These are phyloP conservation scores for Danio kyathit DNA, from an alignment of 2,797 vertebrate genomes.

Conservation along the genomic window DNA sequence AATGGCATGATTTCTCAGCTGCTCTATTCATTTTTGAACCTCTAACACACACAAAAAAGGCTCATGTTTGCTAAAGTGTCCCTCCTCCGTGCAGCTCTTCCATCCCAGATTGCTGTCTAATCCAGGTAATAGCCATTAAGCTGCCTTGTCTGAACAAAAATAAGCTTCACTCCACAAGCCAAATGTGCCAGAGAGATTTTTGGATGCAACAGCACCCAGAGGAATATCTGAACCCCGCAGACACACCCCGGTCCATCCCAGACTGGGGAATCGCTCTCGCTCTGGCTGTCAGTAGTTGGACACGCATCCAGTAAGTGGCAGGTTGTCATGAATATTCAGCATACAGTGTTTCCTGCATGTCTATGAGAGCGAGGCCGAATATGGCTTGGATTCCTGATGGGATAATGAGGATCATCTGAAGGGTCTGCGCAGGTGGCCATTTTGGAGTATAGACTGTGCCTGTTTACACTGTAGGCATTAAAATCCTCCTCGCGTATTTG, in stretches of 20 bases:
- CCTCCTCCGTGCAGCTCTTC: constrained; percentile 35
- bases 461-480: neutral
- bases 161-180: constrained; percentile 65
- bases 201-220: constrained; percentile 50
- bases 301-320: constrained; percentile 43
- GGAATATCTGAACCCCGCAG: constrained; percentile 10
- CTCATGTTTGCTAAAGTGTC: constrained; percentile 11
- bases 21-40: neutral
- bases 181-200: constrained; percentile 52
- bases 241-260: constrained; percentile 27
- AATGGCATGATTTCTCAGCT: neutral
- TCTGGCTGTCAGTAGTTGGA: constrained; percentile 48
- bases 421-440: constrained; percentile 27
- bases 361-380: constrained; percentile 16
- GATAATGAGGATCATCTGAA: constrained; percentile 27
- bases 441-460: neutral
- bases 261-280: constrained; percentile 22
- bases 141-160: constrained; percentile 70
- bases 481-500: neutral
- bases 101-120: constrained; percentile 70
- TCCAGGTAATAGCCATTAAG: constrained; percentile 76
- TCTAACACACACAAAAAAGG: neutral
- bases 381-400: constrained; percentile 38
- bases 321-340: constrained; percentile 63
- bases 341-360: constrained; percentile 37